A percentile compares a stretch with the other conserved stretches of the same genome.
Evolutionary conservation across 2,888 invertebrate species (phyloP).

Genomic region (Cerastoderma edule): DNA sequence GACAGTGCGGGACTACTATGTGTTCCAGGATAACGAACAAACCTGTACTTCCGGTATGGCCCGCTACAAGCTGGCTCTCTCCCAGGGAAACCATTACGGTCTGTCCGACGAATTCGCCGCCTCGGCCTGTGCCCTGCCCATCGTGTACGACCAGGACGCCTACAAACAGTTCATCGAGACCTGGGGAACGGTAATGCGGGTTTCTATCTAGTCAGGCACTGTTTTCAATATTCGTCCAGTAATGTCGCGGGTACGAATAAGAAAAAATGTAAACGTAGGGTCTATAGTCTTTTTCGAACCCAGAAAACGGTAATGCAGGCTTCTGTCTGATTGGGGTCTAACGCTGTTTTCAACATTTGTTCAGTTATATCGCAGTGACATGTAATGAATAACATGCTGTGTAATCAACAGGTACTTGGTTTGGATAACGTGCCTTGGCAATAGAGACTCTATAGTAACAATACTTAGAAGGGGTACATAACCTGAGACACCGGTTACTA

Average conservation of each 20-base stretch:
- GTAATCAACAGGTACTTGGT: too few species aligned
- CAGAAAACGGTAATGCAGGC: too few species aligned
- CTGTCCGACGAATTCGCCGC: conserved; percentile 63
- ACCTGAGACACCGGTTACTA: too few species aligned
- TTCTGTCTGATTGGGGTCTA: too few species aligned
- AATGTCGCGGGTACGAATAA: background rate
- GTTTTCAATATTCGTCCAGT: background rate
- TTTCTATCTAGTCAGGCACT: background rate
- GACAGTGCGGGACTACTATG: conserved; percentile 55
- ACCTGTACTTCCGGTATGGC: conserved; percentile 57
- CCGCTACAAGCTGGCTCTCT: conserved; percentile 56
- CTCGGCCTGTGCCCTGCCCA: conserved; percentile 60
- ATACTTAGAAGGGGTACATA: too few species aligned
- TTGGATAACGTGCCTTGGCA: too few species aligned
- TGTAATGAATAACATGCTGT: too few species aligned
- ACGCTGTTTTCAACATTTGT: too few species aligned
- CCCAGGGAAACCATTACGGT: conserved; percentile 56
- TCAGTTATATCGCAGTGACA: too few species aligned
- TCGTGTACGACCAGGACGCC: conserved; percentile 47
- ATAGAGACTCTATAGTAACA: too few species aligned
- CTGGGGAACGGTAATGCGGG: conserved; percentile 65
- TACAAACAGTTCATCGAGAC: conserved; percentile 63
- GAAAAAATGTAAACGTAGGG: too few species aligned
- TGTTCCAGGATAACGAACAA: conserved; percentile 60
- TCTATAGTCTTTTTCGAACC: too few species aligned